Conservation (phyloP, 2,797 vertebrate genomes). For the Leuciscus waleckii region DNA sequence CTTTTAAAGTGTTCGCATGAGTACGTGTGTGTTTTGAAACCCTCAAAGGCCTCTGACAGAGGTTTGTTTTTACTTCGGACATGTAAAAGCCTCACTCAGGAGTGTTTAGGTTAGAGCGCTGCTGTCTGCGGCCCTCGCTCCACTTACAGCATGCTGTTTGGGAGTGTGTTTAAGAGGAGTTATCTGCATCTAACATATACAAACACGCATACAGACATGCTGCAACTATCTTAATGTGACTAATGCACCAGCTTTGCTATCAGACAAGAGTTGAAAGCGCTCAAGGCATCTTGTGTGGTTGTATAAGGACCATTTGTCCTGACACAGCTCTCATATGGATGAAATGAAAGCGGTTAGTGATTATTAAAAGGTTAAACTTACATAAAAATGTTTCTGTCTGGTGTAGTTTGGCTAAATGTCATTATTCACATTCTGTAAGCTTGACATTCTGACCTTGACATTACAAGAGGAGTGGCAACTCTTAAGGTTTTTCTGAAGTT, state of each 20-base stretch:
- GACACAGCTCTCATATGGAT: constrained; percentile 8
- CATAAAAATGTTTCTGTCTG: constrained; percentile 1
- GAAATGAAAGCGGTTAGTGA: neutral
- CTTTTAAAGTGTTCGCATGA: constrained; percentile 68
- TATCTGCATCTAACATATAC: constrained; percentile 42
- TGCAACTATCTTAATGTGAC: constrained; percentile 22
- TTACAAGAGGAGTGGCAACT: constrained; percentile 16
- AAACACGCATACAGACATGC: constrained; percentile 39
- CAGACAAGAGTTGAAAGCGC: constrained; percentile 13
- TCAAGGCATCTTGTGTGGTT: constrained; percentile 29
- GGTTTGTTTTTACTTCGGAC: constrained; percentile 72
- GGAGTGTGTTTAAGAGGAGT: constrained; percentile 43
- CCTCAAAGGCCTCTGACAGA: constrained; percentile 65
- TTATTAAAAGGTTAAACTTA: constrained; percentile 1
- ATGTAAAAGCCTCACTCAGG: constrained; percentile 70
- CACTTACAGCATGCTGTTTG: constrained; percentile 49
- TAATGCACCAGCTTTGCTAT: constrained; percentile 24
- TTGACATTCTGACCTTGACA: constrained; percentile 5
- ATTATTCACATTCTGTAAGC: constrained; percentile 21
- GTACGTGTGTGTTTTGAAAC: constrained; percentile 59
- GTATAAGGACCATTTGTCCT: constrained; percentile 6
- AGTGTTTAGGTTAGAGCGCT: constrained; percentile 71
- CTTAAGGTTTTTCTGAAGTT: constrained; percentile 36
- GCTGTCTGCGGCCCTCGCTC: constrained; percentile 42
- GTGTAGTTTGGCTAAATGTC: constrained; percentile 12